phyloP scores from a whole-genome alignment of 2,888 invertebrate species.

The Sycophila texana region DNA sequence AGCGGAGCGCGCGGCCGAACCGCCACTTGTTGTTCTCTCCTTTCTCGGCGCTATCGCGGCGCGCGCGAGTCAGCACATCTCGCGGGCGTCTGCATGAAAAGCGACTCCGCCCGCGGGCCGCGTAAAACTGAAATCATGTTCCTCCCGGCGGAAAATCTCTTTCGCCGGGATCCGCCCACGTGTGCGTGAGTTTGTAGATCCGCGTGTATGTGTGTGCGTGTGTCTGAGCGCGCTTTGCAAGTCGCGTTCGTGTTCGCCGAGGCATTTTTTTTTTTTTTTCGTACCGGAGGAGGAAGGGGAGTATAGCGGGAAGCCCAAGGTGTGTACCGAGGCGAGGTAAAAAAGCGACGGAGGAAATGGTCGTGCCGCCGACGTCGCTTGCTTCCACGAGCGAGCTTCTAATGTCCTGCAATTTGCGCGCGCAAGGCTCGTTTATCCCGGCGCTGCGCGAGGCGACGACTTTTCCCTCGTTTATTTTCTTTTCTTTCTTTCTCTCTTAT shows the following conservation, averaged over 20 bases:
- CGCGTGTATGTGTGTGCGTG: background rate
- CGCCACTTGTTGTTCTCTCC: conserved; percentile 68
- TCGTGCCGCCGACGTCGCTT: background rate
- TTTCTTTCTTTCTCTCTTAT: no score
- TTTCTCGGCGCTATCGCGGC: conserved; percentile 54
- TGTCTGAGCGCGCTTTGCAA: background rate
- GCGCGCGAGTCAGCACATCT: background rate
- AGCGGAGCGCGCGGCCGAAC: conserved; percentile 49
- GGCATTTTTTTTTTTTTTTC: background rate
- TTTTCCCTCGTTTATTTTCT: no score
- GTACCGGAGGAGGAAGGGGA: background rate
- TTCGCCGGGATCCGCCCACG: conserved; percentile 55
- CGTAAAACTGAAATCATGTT: conserved; percentile 62
- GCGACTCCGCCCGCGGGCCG: conserved; percentile 8
- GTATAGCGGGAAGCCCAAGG: background rate
- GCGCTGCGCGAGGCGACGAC: background rate
- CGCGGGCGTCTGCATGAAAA: background rate
- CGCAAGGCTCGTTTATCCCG: background rate
- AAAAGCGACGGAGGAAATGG: conserved; percentile 1
- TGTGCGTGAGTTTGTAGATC: background rate
- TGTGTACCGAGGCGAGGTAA: background rate
- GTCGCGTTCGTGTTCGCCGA: background rate
- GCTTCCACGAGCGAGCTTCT: background rate
- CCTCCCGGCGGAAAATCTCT: conserved; percentile 62
- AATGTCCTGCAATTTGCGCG: background rate